Base-by-base conservation (phyloP, 2,113 vertebrate genomes). In the Pseudonaja textilis region DNA sequence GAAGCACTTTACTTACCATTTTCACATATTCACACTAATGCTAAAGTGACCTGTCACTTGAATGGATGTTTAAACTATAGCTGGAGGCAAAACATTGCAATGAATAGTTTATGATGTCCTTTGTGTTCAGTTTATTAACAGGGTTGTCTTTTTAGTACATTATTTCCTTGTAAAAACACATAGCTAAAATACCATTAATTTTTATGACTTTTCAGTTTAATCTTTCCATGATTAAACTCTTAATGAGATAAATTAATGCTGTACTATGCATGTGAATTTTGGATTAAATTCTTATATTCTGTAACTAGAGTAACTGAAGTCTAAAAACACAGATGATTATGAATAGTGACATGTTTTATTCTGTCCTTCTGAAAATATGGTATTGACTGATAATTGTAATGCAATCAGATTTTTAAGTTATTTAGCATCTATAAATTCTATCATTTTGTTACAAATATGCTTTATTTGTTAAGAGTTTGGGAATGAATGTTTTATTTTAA, bases 131-230 rank as follows among this genome's bases (percentile, higher is more conserved):
- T 93, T 8, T 87, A 93, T 88, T 85, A 74, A 87, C 89, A 90
- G 14, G 3, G 34, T 59, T 93, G 5, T 45, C 93, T 93, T 96
- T 93, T 93, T 64, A 90, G 85, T 9, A 88, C 69, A 20, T 55
- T 89, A 59, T 57, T 95, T 94, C 59, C 52, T 39, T 94, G 42
- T 89, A 92, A 94, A 94, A 93, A 4, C 92, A 52, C 94, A 95
- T 96, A 95, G 59, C 91, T 91, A 93, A 94, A 96, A 96, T 96
- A 92, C 85, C 87, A 56, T 93, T 96, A 91, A 94, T 87, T 89
- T 92, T 90, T 90, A 90, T 57, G 39, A 1, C 0, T 88, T 55
- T 64, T 89, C 90, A 81, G 22, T 89, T 55, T 92, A 92, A 54
- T 34, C 20, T 81, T 92, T 9, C 26, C 85, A 42, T 56, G 89